Evolutionary conservation across 2,797 vertebrate genomes (phyloP), one percentile per base, ranked within the genome.

Genomic region (Podargus strigoides): DNA sequence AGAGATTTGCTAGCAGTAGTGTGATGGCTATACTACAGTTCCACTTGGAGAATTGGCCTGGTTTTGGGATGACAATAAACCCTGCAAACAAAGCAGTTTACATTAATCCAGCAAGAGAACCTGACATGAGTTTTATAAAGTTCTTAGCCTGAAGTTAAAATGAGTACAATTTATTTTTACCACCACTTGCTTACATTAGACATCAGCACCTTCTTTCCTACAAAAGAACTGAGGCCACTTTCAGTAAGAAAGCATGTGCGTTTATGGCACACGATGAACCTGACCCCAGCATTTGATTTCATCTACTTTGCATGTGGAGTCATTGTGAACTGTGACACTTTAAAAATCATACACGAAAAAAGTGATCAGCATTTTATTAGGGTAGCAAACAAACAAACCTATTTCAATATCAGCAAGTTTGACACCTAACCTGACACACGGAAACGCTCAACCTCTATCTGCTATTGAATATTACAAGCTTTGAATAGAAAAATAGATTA

Each of bases 31-130:
- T 98, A 99, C 99, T 98, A 99, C 98, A 98, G 99, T 99, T 97
- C 99, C 99, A 98, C 99, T 99, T 98, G 99, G 98, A 98, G 99
- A 99, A 98, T 98, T 98, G 98, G 99, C 98, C 98, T 99, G 99
- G 98, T 97, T 98, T 98, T 98, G 99, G 98, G 99, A 98, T 97
- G 99, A 98, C 98, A 98, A 98, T 98, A 98, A 98, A 98, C 99
- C 99, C 99, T 99, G 99, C 97, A 97, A 99, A 98, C 98, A 98
- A 98, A 99, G 98, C 97, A 97, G 96, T 95, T 97, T 96, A 89
- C 97, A 97, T 97, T 98, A 98, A 97, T 96, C 97, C 97, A 97
- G 98, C 97, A 96, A 90, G 91, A 95, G 97, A 97, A 85, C 92
- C 58, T 95, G 87, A 73, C 59, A 78, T 56, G 49, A 46, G 84